phyloP scores from a whole-genome alignment of 2,113 vertebrate genomes.

The Mirounga angustirostris region DNA sequence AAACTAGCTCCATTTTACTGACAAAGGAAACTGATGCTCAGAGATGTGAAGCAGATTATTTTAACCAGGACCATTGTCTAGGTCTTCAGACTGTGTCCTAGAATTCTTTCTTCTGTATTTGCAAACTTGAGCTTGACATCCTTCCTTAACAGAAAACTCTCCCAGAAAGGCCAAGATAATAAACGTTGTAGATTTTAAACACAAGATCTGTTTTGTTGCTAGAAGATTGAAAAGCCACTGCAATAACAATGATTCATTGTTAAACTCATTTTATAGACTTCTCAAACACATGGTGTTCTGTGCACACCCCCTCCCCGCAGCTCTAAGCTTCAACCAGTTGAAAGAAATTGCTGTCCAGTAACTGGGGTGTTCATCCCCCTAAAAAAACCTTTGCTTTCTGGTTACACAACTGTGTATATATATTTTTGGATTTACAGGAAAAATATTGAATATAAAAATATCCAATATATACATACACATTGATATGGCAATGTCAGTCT shows the following conservation, averaged over 20 bases:
- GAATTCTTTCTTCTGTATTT: background rate
- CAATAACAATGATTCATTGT: background rate
- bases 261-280: constrained; percentile 11
- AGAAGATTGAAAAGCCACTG: constrained; percentile 37
- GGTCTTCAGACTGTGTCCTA: background rate
- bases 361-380: background rate
- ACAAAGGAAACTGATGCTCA: background rate
- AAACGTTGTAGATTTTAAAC: constrained; percentile 30
- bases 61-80: background rate
- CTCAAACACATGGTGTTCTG: background rate
- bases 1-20: background rate
- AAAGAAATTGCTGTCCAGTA: background rate
- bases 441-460: background rate
- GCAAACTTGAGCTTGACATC: background rate
- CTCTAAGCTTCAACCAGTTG: background rate
- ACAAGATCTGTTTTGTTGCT: background rate
- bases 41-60: background rate
- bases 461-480: background rate
- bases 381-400: background rate
- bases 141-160: background rate
- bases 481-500: background rate
- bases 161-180: background rate
- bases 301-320: too few relatives aligned
- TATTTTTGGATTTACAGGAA: background rate
- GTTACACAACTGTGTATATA: background rate